Evolutionary conservation across 2,888 invertebrate species (phyloP).

Genomic region (Noctua janthe): DNA sequence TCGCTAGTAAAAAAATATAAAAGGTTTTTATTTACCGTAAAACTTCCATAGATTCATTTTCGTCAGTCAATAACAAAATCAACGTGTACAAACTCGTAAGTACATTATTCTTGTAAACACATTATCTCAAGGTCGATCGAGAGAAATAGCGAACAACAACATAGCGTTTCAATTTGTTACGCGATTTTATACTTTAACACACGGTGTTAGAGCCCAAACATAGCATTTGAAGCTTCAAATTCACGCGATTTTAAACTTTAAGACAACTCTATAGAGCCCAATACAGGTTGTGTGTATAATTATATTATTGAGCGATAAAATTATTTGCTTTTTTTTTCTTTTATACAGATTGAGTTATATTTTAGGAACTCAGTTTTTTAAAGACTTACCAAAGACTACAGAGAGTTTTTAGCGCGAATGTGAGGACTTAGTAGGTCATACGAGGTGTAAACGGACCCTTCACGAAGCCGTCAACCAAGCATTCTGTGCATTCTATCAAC

Average conservation of each 20-base stretch:
- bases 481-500: no score
- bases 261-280: accelerated
- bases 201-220: neutral
- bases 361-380: neutral
- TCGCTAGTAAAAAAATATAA: no score
- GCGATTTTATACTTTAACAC: neutral
- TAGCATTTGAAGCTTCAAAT: neutral
- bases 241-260: conserved; percentile 16
- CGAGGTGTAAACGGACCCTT: no score
- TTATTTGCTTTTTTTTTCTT: conserved; percentile 4
- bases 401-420: no score
- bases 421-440: no score
- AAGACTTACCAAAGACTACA: no score
- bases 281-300: neutral
- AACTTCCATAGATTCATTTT: neutral
- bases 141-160: conserved; percentile 26
- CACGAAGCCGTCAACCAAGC: no score
- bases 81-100: neutral
- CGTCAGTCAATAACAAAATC: neutral
- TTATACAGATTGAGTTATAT: neutral
- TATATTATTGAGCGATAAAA: conserved; percentile 8
- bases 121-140: conserved; percentile 24
- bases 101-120: conserved; percentile 33
- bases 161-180: neutral
- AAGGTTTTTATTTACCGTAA: neutral